Base-by-base conservation (phyloP, 37 sponge, comb jelly and placozoan species). In the Lycopodina hypogea region DNA sequence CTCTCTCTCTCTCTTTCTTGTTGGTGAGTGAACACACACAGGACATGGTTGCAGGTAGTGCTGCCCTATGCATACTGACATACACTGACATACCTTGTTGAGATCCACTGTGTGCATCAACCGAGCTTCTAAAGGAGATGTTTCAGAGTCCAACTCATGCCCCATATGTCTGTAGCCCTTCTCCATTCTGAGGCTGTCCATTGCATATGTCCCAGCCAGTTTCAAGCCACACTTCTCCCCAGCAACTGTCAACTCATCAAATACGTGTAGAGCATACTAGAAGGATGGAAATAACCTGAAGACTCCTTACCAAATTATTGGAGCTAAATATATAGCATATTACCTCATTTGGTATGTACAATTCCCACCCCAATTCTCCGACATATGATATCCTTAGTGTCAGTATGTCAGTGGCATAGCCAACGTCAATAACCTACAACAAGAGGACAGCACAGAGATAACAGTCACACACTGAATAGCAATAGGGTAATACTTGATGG, bases 361-460 rank as follows among this genome's bases (percentile, higher is more conserved):
- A 72, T 73, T 94, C 95, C 92, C 92, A 94, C 11, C 95, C 95
- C 32, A 85, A 80, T 78, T 94, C 91, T 42, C 95, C 95, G 15
- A 94, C 81, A 63, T 68, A 90, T 30, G 89, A 81, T 42, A 85
- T 66, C 26, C 91, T 58, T 32, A 84, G 50, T 22, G 84, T 78
- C 3, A 82, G 78, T 37, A 94, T 87, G 18, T 42, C 57, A 45
- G 77, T 26, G 32, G 68, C 81, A 75, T 33, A 68, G 1, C 86
- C 86, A 18, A 86, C 42, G 18, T 86, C 81, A 80, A 86, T 75
- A 23, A 33, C 35, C 86, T 86, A 40, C 48, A n/a, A 40, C 24
- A 67, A 12, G 22, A 58, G 23, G 45, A 60, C 0, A 33, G 32
- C 17, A n/a, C n/a, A n/a, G n/a, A n/a, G n/a, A n/a, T n/a, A n/a